A percentile compares a stretch with the other conserved stretches of the same genome.
phyloP scores from a whole-genome alignment of 2,797 vertebrate species.

The Columba guinea region DNA sequence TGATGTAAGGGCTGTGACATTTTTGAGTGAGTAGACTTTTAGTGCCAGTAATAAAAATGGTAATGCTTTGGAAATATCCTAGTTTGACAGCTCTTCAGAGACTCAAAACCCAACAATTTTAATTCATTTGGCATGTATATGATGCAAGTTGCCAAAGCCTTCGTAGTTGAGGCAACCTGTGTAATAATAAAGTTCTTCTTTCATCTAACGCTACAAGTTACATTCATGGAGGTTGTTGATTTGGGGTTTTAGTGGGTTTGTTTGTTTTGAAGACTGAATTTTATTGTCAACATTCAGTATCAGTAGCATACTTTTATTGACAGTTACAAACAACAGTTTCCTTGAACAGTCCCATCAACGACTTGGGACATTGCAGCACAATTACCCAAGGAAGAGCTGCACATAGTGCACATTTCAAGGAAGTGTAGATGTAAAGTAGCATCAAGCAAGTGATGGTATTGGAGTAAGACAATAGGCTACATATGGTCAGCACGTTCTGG shows the following conservation, averaged over 20 bases:
- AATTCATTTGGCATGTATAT: not conserved
- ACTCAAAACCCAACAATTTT: not conserved
- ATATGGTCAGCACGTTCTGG: not conserved
- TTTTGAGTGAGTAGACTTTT: slow-evolving; percentile 6
- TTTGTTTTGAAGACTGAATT: not conserved
- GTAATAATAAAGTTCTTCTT: not conserved
- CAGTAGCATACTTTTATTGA: not conserved
- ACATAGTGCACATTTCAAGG: not conserved
- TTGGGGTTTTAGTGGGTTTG: not conserved
- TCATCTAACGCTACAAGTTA: not conserved
- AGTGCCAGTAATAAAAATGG: not conserved
- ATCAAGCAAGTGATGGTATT: not conserved
- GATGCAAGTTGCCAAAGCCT: not conserved
- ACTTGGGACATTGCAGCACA: not conserved
- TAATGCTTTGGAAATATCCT: not conserved
- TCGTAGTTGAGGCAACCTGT: not conserved
- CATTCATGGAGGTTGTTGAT: not conserved
- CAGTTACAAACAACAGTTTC: not conserved
- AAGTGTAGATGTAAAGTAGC: not conserved
- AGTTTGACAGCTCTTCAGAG: not conserved
- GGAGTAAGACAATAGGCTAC: not conserved
- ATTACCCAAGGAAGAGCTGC: not conserved
- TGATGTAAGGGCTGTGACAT: not conserved
- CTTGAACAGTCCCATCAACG: not conserved
- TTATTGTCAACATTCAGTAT: not conserved